Conservation (phyloP, 2,888 invertebrate species). For the Lomographa bimaculata region DNA sequence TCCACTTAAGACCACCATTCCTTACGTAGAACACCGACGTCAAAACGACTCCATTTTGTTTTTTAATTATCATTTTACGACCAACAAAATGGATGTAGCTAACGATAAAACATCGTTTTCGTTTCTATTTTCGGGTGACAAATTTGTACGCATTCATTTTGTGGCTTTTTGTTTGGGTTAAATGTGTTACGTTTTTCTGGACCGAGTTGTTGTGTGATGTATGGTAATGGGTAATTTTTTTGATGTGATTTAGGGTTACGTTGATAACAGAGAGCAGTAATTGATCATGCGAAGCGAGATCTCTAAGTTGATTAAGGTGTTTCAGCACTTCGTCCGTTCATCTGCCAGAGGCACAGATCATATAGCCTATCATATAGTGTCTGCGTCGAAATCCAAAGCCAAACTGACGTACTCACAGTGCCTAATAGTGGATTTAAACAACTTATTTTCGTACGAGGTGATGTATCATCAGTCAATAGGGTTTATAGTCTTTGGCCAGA, state of each 20-base stretch:
- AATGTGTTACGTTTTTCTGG: constrained; percentile 7
- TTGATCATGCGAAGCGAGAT: too few species aligned
- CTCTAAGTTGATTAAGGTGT: too few species aligned
- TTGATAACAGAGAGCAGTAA: too few species aligned
- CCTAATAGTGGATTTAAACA: too few species aligned
- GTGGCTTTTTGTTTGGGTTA: constrained; percentile 14
- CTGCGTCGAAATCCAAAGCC: too few species aligned
- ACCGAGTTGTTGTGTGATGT: constrained; percentile 7
- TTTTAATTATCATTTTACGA: constrained; percentile 39
- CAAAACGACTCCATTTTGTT: constrained; percentile 28
- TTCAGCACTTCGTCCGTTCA: too few species aligned
- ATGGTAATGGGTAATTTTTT: constrained; percentile 1
- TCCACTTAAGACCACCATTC: constrained; percentile 6
- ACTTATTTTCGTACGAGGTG: too few species aligned
- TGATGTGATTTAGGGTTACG: neutral
- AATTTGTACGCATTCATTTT: constrained; percentile 14
- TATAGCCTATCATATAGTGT: too few species aligned
- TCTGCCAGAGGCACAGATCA: too few species aligned
- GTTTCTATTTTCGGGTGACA: constrained; percentile 27
- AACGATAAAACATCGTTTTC: constrained; percentile 25
- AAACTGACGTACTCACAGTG: too few species aligned
- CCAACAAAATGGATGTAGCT: constrained; percentile 24
- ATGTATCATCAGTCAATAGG: too few species aligned
- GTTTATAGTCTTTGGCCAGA: too few species aligned
- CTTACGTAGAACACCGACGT: constrained; percentile 22